Evolutionary conservation across 1,140 invertebrate species (phyloP), one percentile per base, ranked within the genome.

Genomic region (Gonioctena quinquepunctata): DNA sequence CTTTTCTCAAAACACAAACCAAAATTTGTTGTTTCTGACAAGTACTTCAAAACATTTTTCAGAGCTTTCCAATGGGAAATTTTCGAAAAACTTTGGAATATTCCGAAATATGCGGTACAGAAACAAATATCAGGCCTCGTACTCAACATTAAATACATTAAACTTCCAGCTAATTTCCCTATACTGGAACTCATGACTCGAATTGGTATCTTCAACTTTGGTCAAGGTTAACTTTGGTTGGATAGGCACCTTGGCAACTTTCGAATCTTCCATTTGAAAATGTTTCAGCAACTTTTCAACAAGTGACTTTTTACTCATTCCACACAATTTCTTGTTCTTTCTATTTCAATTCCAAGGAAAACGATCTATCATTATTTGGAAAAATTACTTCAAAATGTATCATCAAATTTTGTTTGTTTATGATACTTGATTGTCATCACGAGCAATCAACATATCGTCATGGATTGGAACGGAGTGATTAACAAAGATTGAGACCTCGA

Each of bases 71-170:
- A 49, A 59, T 60, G 6, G n/a, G n/a, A n/a, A n/a, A n/a, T n/a
- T n/a, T n/a, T n/a, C n/a, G n/a, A n/a, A n/a, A n/a, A 64, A 60
- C 33, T 65, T 52, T 70, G 42, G 49, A 64, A 70, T 65, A 23
- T 21, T 25, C 68, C 33, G 19, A 69, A 61, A 69, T 64, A 61
- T 11, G 33, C 21, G 19, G 65, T 33, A 23, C 21, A 13, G 48
- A 56, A 69, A 42, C 57, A 61, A 11, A 69, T 23, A 33, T 69
- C 68, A 42, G 68, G 68, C 59, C 68, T 64, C 22, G 48, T 42
- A 54, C 68, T 23, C 28, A 62, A 42, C 61, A 64, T 56, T 18
- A 64, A n/a, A 21, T 69, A 65, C 59, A 65, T 61, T n/a, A n/a
- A n/a, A n/a, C n/a, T n/a, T n/a, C n/a, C n/a, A n/a, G n/a, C n/a